Evolutionary conservation across 2,113 vertebrate species (phyloP).

Genomic region (Cheirogaleus medius): DNA sequence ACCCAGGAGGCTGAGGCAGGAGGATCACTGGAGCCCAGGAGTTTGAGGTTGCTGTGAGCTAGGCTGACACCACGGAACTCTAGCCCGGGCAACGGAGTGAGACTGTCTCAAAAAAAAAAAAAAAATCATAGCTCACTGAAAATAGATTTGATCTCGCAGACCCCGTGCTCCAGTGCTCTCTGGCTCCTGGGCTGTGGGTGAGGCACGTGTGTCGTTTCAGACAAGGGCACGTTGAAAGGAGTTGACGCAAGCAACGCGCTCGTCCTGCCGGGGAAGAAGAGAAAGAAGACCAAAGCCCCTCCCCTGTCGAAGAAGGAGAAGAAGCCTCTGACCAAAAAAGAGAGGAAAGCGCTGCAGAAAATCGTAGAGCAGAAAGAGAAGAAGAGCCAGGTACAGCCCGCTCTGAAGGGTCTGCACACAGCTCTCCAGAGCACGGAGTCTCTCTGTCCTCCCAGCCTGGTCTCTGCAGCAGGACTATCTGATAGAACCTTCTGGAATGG

Average conservation of each 20-base stretch:
- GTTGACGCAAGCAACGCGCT: conserved; percentile 92
- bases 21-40: no score
- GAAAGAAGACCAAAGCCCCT: conserved; percentile 82
- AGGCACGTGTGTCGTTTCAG: conserved; percentile 75
- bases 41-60: no score
- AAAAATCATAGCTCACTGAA: no score
- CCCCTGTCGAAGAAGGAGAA: conserved; percentile 77
- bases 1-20: no score
- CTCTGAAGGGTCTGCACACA: accelerated
- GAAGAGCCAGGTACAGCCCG: conserved; percentile 87
- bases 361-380: conserved; percentile 95
- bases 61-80: no score
- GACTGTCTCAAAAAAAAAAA: no score
- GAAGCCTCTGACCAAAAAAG: conserved; percentile 92
- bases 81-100: neutral
- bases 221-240: conserved; percentile 87
- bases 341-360: conserved; percentile 92
- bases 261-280: conserved; percentile 90
- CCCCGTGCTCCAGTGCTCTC: no score
- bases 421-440: accelerated
- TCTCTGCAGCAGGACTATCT: no score
- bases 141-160: no score
- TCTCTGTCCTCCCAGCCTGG: neutral
- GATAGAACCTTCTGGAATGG: neutral
- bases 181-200: neutral